These are phyloP conservation scores for Huso huso DNA, from an alignment of 2,797 vertebrate species.

Conservation along the genomic window DNA sequence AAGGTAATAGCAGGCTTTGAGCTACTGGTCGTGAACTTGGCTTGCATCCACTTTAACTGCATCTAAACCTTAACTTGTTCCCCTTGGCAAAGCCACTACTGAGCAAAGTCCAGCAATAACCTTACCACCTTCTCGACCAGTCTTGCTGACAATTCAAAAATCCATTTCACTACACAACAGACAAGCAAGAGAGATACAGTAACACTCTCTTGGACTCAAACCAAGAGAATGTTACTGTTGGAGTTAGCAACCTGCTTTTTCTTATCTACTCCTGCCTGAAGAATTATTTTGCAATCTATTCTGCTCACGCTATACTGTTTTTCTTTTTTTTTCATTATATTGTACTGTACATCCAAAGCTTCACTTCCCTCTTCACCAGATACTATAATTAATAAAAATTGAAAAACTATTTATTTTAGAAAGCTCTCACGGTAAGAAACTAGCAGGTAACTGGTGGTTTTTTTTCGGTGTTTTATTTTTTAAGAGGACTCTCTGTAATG, in stretches of 20 bases:
- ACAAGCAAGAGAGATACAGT: too few relatives aligned
- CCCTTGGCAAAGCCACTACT: not conserved
- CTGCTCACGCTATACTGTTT: not conserved
- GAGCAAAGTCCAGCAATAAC: not conserved
- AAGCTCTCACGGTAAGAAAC: not conserved
- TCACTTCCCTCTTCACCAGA: not conserved
- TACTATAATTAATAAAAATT: not conserved
- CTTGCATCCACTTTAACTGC: too few relatives aligned
- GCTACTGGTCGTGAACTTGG: too few relatives aligned
- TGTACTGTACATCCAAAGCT: not conserved
- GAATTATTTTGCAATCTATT: not conserved
- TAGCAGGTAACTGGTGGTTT: too few relatives aligned
- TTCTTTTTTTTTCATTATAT: not conserved
- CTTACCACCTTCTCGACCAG: not conserved
- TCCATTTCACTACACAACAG: too few relatives aligned
- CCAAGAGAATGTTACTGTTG: too few relatives aligned
- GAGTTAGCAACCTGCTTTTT: too few relatives aligned
- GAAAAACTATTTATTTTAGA: not conserved
- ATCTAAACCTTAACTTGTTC: not conserved
- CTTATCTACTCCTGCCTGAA: not conserved
- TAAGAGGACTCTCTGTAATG: too few relatives aligned
- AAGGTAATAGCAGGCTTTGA: too few relatives aligned
- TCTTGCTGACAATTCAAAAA: not conserved
- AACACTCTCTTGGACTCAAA: too few relatives aligned
- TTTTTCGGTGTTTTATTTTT: too few relatives aligned